phyloP scores from a whole-genome alignment of 2,888 invertebrate genomes.

The Morpho achilles region DNA sequence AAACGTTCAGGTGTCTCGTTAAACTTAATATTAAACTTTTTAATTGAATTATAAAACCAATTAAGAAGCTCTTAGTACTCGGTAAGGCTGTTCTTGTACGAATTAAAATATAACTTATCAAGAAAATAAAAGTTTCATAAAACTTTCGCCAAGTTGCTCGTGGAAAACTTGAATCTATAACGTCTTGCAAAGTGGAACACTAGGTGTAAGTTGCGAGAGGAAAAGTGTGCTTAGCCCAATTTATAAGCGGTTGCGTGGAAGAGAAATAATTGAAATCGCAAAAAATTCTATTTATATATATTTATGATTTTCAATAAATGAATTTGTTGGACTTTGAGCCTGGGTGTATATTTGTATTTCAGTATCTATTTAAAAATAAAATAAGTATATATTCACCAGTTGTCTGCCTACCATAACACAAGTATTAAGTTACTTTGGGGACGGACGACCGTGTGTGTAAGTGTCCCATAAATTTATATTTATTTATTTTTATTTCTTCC shows the following conservation, averaged over 20 bases:
- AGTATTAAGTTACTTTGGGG: no score
- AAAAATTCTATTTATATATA: no score
- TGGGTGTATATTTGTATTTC: no score
- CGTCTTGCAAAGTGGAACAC: conserved; percentile 23
- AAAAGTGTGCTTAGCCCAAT: conserved; percentile 10
- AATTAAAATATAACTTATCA: conserved; percentile 24
- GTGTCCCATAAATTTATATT: no score
- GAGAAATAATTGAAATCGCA: not conserved
- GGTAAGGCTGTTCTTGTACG: conserved; percentile 8
- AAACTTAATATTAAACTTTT: conserved; percentile 10
- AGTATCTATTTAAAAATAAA: no score
- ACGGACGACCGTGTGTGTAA: no score
- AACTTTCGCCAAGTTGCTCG: conserved; percentile 13
- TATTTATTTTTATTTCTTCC: no score
- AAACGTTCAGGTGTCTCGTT: conserved; percentile 12
- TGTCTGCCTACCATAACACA: no score
- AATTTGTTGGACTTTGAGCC: no score
- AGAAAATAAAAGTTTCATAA: conserved; percentile 21
- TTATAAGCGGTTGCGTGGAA: not conserved
- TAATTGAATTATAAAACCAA: conserved; percentile 22
- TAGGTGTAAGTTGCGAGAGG: conserved; percentile 20
- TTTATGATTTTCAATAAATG: no score
- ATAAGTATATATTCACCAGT: no score
- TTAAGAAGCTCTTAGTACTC: conserved; percentile 18
- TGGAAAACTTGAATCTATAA: conserved; percentile 23